Conservation (phyloP, 2,113 vertebrate genomes). For the Lepisosteus osseus region DNA sequence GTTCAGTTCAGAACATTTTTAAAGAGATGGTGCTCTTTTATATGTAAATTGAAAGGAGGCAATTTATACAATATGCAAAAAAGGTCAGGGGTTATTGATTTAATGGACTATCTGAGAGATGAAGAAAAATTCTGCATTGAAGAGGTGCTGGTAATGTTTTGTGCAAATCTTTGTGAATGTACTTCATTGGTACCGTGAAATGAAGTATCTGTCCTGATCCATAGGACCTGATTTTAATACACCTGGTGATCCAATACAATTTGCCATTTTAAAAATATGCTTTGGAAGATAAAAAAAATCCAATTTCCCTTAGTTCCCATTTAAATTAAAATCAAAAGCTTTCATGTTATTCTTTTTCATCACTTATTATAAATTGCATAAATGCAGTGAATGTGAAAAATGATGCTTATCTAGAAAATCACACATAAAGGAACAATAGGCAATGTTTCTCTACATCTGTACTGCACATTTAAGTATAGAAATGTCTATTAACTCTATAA, state of each 20-base stretch:
- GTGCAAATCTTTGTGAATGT: background rate
- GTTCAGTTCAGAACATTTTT: background rate
- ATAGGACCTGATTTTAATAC: background rate
- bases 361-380: background rate
- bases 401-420: background rate
- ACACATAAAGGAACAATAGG: background rate
- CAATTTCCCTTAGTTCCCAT: background rate
- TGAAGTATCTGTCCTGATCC: background rate
- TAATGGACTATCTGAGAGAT: background rate
- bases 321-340: slow-evolving; percentile 7
- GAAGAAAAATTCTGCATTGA: background rate
- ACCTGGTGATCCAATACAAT: slow-evolving; percentile 1
- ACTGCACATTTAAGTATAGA: background rate
- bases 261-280: background rate
- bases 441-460: background rate
- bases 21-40: background rate
- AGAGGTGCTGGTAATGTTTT: background rate
- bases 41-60: background rate
- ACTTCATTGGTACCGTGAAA: background rate
- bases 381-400: background rate
- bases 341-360: background rate
- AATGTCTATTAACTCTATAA: too few species aligned
- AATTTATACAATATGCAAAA: background rate
- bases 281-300: slow-evolving; percentile 1
- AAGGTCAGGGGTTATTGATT: background rate